Evolutionary conservation across 2,797 vertebrate genomes (phyloP).

Genomic region (Adelosebastes latens): DNA sequence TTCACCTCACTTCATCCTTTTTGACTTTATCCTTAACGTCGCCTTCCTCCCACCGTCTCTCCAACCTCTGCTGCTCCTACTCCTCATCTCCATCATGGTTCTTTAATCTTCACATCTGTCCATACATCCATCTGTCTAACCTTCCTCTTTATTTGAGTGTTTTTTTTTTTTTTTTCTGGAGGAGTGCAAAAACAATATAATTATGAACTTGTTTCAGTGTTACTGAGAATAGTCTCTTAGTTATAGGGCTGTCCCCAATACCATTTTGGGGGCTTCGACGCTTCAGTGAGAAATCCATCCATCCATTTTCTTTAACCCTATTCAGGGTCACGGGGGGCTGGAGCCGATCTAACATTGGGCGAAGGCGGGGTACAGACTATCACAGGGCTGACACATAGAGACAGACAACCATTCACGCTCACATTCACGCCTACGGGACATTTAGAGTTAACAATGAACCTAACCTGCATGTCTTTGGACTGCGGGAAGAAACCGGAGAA

Average conservation of each 20-base stretch:
- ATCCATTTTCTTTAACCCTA: too few relatives aligned
- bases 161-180: background rate
- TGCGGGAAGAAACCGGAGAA: too few relatives aligned
- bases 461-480: too few relatives aligned
- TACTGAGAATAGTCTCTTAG: background rate
- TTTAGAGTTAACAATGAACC: too few relatives aligned
- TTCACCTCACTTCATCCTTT: conserved; percentile 14
- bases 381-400: too few relatives aligned
- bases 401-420: too few relatives aligned
- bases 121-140: background rate
- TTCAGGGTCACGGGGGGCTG: too few relatives aligned
- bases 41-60: background rate
- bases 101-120: conserved; percentile 1
- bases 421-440: too few relatives aligned
- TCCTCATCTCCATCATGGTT: background rate
- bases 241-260: background rate
- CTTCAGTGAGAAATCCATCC: too few relatives aligned
- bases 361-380: too few relatives aligned
- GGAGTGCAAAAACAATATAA: background rate
- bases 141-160: background rate
- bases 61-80: background rate
- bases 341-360: too few relatives aligned
- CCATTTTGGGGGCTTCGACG: background rate
- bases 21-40: conserved; percentile 9
- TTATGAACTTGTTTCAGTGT: background rate